These are phyloP conservation scores for Amblyjoppa fuscipennis DNA, from an alignment of 2,888 invertebrate genomes.

Conservation along the genomic window DNA sequence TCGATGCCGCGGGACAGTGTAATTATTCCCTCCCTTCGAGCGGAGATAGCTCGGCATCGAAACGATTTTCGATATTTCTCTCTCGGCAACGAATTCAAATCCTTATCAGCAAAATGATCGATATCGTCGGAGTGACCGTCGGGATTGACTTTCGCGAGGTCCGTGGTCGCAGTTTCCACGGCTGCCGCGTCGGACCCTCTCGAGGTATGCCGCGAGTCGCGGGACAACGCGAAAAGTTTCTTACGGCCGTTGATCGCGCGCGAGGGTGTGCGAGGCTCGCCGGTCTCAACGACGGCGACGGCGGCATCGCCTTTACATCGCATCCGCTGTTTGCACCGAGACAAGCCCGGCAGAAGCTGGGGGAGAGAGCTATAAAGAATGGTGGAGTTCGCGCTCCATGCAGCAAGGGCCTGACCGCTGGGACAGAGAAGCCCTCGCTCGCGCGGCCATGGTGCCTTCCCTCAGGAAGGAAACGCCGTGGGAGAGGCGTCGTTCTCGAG, in stretches of 20 bases:
- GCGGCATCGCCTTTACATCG: conserved; percentile 48
- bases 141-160: background rate
- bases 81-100: background rate
- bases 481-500: conserved; percentile 66
- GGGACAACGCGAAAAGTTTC: conserved; percentile 12
- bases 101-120: background rate
- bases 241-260: background rate
- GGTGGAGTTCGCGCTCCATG: conserved; percentile 49
- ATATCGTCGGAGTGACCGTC: background rate
- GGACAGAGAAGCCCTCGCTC: conserved; percentile 31
- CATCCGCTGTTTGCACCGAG: conserved; percentile 38
- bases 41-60: background rate
- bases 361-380: conserved; percentile 52
- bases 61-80: background rate
- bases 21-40: background rate
- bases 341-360: conserved; percentile 48
- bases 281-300: conserved; percentile 4
- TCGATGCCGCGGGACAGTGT: background rate
- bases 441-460: conserved; percentile 18
- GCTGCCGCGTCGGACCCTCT: background rate
- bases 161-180: background rate
- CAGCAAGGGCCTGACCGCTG: conserved; percentile 36
- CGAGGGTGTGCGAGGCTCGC: background rate
- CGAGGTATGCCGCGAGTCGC: background rate
- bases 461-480: conserved; percentile 54